Evolutionary conservation across 2,797 vertebrate species (phyloP), one percentile per base, ranked within the genome.

Genomic region (Dromococcyx pavoninus): DNA sequence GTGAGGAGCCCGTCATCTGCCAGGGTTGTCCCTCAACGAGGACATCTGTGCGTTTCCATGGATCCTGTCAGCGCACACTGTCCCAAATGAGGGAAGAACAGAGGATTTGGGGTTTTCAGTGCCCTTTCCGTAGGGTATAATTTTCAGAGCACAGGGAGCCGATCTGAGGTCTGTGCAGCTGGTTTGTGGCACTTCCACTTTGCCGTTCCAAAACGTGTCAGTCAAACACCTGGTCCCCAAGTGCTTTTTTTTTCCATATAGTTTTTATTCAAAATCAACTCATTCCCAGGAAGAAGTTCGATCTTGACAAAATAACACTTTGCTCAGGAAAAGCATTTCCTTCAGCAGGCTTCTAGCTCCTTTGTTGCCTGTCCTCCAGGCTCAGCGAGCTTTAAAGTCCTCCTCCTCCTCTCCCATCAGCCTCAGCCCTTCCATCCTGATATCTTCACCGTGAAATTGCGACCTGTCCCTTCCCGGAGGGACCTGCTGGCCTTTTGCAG

Each of bases 311-410:
- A 88, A 72, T 2, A 23, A 65, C 66, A 7, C 70, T 88, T 84
- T 39, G 17, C 72, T 35, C 78, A 30, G 70, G 64, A 67, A 85
- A 94, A 51, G 41, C 23, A 24, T 94, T 93, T 78, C 56, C 50
- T 64, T 92, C 77, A 32, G 56, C 84, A 41, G 35, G 62, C 17
- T 89, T 46, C 54, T 25, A 10, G 58, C 24, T 57, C 78, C 69
- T 94, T 94, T 94, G 86, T 71, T 91, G 82, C 88, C 30, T 83
- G 8, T 83, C 64, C 78, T 78, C 73, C 14, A 15, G 88, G 58
- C 84, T 92, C 30, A 25, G 53, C 0, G 3, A 65, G n/a, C 90
- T 93, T 91, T 75, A 16, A 79, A 95, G 86, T 54, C 82, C 18
- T 71, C 41, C 54, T 69, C 46, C 48, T 72, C 37, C 32, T 62